A percentile compares a stretch with the other conserved stretches of the same genome.
Conservation (phyloP, 2,888 invertebrate species). For the Neoitamus cyanurus region DNA sequence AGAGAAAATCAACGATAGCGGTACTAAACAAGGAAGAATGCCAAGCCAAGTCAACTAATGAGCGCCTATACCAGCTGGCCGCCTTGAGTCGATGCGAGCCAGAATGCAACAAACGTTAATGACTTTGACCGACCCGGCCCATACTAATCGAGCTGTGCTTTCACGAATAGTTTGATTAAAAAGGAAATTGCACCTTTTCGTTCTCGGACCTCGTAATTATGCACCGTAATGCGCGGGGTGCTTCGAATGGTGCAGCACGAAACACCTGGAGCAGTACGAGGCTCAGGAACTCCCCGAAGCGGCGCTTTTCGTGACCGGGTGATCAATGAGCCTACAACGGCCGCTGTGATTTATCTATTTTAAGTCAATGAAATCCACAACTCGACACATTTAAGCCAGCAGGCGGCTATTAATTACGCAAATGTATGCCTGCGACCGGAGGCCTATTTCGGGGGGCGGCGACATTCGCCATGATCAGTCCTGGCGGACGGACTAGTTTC, state of each 20-base stretch:
- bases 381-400: neutral
- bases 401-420: neutral
- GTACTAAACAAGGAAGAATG: neutral
- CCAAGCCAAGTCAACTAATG: neutral
- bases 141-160: neutral
- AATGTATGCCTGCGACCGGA: neutral
- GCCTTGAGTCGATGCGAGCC: neutral
- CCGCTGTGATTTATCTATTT: neutral
- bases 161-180: neutral
- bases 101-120: neutral
- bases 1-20: neutral
- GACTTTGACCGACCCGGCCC: slow-evolving; percentile 5
- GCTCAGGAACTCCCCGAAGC: neutral
- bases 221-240: neutral
- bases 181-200: neutral
- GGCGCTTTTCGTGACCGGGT: neutral
- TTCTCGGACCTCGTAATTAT: neutral
- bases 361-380: neutral
- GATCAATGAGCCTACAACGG: neutral
- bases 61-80: too few species aligned
- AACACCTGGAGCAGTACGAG: neutral
- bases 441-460: neutral
- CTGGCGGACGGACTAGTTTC: too few species aligned
- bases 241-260: neutral
- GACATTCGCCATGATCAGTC: neutral